Conservation (phyloP, 1,140 invertebrate genomes). For the Bombyx mandarina region DNA sequence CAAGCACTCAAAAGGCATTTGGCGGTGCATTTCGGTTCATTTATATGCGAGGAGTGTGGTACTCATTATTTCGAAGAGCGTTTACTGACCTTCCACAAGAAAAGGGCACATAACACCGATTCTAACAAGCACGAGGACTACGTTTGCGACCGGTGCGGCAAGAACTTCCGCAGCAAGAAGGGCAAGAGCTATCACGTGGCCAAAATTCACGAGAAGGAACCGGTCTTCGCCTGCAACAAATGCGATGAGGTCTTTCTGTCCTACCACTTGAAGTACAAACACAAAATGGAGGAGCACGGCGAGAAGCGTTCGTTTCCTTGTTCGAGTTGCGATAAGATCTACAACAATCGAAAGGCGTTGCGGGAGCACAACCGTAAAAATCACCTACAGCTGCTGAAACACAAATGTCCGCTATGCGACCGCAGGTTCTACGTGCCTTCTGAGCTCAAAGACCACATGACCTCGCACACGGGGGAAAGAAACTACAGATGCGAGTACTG, state of each 20-base stretch:
- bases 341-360: conserved; percentile 46
- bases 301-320: conserved; percentile 49
- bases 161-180: conserved; percentile 52
- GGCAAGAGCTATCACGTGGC: conserved; percentile 39
- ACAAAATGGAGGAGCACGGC: conserved; percentile 52
- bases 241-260: conserved; percentile 51
- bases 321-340: conserved; percentile 51
- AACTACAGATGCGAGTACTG: conserved; percentile 53
- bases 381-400: conserved; percentile 45
- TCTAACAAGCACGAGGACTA: background rate
- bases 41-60: conserved; percentile 53
- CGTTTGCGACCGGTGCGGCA: conserved; percentile 47
- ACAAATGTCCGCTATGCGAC: conserved; percentile 51
- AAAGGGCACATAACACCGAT: background rate
- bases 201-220: conserved; percentile 51
- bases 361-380: conserved; percentile 48
- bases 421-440: conserved; percentile 55
- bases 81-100: conserved; percentile 11
- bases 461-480: conserved; percentile 51
- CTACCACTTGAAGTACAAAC: conserved; percentile 42
- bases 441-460: conserved; percentile 53
- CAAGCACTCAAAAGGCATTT: conserved; percentile 54
- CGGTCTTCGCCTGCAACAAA: conserved; percentile 50
- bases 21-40: conserved; percentile 51
- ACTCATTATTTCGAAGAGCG: conserved; percentile 22